Evolutionary conservation across 2,113 vertebrate genomes (phyloP).

Genomic region (Phaethornis superciliosus): DNA sequence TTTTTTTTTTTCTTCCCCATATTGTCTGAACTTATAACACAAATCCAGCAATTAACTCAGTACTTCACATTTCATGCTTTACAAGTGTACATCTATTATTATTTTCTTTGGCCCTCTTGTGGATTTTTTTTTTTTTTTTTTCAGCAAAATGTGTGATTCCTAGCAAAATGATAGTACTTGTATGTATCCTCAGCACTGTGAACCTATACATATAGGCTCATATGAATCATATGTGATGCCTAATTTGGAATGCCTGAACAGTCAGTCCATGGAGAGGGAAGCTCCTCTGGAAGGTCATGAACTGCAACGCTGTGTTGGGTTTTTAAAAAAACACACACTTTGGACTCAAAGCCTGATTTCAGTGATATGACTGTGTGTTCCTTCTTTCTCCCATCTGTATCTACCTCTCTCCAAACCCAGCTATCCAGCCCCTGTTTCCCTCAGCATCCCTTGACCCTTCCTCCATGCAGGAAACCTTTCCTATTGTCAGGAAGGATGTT

Average conservation of each 20-base stretch:
- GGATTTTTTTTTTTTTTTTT: background rate
- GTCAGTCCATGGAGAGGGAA: background rate
- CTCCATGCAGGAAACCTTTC: background rate
- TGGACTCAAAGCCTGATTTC: background rate
- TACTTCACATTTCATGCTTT: background rate
- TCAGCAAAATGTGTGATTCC: background rate
- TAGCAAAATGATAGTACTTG: background rate
- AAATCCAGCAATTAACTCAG: background rate
- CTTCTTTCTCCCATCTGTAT: background rate
- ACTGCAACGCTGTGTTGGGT: rapidly evolving
- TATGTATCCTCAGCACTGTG: background rate
- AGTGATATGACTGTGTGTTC: background rate
- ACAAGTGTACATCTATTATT: background rate
- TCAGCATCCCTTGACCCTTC: background rate
- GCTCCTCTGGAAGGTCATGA: background rate
- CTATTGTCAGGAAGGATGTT: background rate
- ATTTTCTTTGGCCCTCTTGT: background rate
- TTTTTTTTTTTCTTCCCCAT: background rate
- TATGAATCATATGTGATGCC: background rate
- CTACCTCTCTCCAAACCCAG: background rate
- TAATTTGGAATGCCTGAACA: background rate
- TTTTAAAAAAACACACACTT: background rate
- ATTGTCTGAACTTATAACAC: background rate
- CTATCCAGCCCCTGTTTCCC: background rate
- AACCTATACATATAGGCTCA: background rate